Evolutionary conservation across 1,140 invertebrate genomes (phyloP).

Genomic region (Ips typographus): DNA sequence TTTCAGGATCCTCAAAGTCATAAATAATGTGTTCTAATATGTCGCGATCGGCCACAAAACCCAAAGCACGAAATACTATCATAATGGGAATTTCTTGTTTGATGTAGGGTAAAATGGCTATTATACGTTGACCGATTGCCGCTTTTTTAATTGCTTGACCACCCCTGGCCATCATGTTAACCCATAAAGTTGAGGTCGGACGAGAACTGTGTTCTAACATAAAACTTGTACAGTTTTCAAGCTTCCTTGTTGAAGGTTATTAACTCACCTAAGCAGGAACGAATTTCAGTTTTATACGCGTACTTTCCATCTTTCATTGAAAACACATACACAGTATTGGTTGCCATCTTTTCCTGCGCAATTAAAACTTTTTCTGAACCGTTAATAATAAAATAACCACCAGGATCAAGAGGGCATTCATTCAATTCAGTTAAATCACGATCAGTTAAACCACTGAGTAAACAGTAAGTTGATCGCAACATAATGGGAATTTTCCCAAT

Average conservation of each 20-base stretch:
- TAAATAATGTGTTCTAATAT: slow-evolving; percentile 99
- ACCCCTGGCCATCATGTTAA: slow-evolving; percentile 98
- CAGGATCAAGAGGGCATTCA: slow-evolving; percentile 98
- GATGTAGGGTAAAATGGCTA: slow-evolving; percentile 96
- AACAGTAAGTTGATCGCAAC: slow-evolving; percentile 95
- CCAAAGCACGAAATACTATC: slow-evolving; percentile 95
- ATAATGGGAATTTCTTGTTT: slow-evolving; percentile 99
- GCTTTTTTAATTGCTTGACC: slow-evolving; percentile 95
- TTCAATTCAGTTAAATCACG: slow-evolving; percentile 98
- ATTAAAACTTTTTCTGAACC: slow-evolving; percentile 96
- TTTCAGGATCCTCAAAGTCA: slow-evolving; percentile 98
- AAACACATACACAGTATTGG: slow-evolving; percentile 99
- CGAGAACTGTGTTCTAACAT: slow-evolving; percentile 79
- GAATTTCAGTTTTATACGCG: slow-evolving; percentile 95
- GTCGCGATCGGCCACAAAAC: slow-evolving; percentile 98
- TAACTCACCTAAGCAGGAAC: slow-evolving; percentile 73
- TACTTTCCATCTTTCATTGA: slow-evolving; percentile 98
- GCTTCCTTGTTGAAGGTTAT: no score
- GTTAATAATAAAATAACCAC: slow-evolving; percentile 96
- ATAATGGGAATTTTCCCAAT: slow-evolving; percentile 99
- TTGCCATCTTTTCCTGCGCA: slow-evolving; percentile 99
- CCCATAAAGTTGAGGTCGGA: slow-evolving; percentile 96
- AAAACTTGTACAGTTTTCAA: no score
- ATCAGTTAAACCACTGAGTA: slow-evolving; percentile 91
- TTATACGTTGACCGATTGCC: slow-evolving; percentile 96